These are phyloP conservation scores for Melanerpes formicivorus DNA, from an alignment of 2,113 vertebrate species.

Conservation along the genomic window DNA sequence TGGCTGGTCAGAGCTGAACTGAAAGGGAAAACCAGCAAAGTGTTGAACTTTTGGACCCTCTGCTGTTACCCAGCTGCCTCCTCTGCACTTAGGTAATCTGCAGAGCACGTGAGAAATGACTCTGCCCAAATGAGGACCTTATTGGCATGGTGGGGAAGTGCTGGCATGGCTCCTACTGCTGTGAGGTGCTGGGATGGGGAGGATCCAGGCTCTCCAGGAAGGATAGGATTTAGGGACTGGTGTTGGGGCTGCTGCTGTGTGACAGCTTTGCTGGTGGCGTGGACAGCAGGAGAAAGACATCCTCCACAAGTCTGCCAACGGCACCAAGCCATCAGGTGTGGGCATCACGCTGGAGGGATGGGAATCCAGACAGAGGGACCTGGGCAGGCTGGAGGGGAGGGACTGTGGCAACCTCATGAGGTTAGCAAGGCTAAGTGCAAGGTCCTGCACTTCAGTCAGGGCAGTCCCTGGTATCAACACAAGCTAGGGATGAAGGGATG, in stretches of 20 bases:
- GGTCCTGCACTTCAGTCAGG: no score
- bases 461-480: no score
- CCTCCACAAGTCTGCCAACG: not conserved
- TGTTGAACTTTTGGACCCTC: not conserved
- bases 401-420: no score
- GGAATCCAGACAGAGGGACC: not conserved
- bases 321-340: not conserved
- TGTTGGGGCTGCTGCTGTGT: not conserved
- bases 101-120: fast-evolving
- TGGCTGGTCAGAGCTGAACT: fast-evolving
- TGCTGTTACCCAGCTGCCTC: not conserved
- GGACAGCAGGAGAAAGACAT: not conserved
- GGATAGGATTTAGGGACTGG: not conserved
- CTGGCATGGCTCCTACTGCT: not conserved
- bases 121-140: fast-evolving
- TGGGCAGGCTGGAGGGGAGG: no score
- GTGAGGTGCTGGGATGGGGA: not conserved
- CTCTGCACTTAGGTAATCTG: not conserved
- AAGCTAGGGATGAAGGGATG: no score
- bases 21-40: fast-evolving
- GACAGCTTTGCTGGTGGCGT: not conserved
- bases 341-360: not conserved
- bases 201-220: not conserved
- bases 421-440: no score
- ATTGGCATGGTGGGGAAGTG: fast-evolving